These are phyloP conservation scores for Crocodylus rhombifer DNA, from an alignment of 2,797 vertebrate species.

Conservation along the genomic window DNA sequence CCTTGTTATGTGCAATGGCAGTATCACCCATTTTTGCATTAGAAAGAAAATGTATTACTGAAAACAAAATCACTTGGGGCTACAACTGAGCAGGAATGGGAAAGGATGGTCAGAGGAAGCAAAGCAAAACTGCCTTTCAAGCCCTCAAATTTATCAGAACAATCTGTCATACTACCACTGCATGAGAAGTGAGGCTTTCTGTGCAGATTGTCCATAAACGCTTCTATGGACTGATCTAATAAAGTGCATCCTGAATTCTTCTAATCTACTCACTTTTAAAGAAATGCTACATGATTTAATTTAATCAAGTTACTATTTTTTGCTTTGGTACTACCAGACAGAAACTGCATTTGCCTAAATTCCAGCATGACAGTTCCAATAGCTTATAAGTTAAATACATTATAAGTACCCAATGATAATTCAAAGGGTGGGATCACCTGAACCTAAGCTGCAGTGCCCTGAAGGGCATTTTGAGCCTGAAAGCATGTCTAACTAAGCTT, in stretches of 20 bases:
- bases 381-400: neutral
- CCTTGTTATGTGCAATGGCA: too few relatives aligned
- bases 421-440: neutral
- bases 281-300: neutral
- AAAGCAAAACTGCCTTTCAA: neutral
- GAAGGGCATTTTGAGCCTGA: too few relatives aligned
- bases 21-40: too few relatives aligned
- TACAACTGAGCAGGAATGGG: neutral
- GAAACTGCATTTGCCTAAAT: neutral
- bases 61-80: neutral
- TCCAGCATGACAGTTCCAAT: neutral
- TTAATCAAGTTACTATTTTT: neutral
- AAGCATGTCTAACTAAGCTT: too few relatives aligned
- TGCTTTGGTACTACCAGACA: neutral
- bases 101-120: neutral
- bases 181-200: neutral
- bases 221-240: neutral
- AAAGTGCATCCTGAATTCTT: neutral
- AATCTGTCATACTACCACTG: neutral
- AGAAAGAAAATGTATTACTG: too few relatives aligned
- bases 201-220: neutral
- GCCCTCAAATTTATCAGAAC: neutral
- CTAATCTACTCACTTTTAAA: neutral
- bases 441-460: too few relatives aligned
- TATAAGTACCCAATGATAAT: neutral